Conservation (phyloP, 2,113 vertebrate genomes). For the Dicentrarchus labrax region DNA sequence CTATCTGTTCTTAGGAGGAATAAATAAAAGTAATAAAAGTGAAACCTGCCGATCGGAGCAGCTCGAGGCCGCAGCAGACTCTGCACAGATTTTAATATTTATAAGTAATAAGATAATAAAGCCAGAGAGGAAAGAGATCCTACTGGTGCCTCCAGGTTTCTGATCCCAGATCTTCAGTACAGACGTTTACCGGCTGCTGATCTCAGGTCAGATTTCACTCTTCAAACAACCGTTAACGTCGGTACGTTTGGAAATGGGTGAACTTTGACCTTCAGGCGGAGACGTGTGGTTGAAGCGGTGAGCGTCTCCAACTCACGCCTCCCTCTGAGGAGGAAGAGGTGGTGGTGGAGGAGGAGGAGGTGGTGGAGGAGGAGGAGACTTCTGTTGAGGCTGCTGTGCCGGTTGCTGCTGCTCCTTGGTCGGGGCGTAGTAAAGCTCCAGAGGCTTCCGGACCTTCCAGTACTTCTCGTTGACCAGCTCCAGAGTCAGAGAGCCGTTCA, state of each 20-base stretch:
- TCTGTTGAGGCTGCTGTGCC: constrained; percentile 29
- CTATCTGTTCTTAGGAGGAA: too few species aligned
- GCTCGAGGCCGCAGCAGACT: not conserved
- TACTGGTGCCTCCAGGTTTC: too few species aligned
- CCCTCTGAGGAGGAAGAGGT: constrained; percentile 44
- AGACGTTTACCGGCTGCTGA: not conserved
- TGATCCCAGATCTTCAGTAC: too few species aligned
- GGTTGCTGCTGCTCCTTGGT: constrained; percentile 87
- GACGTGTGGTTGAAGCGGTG: too few species aligned
- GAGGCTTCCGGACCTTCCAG: constrained; percentile 90
- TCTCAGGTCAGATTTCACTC: not conserved
- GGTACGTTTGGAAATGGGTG: not conserved
- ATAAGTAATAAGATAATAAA: too few species aligned
- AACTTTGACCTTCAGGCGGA: not conserved
- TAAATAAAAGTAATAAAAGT: not conserved
- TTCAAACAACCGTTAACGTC: too few species aligned
- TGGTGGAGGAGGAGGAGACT: constrained; percentile 19
- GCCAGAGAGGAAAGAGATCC: too few species aligned
- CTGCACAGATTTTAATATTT: too few species aligned
- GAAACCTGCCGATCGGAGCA: not conserved
- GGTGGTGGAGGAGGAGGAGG: constrained; percentile 3
- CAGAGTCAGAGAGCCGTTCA: constrained; percentile 92
- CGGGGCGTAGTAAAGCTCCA: constrained; percentile 91
- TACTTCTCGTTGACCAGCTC: constrained; percentile 94
- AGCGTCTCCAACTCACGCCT: constrained; percentile 33